A percentile compares a stretch with the other conserved stretches of the same genome.
These are phyloP conservation scores for Drosophila parthenogenetica DNA, from an alignment of 2,888 invertebrate species.

Conservation along the genomic window DNA sequence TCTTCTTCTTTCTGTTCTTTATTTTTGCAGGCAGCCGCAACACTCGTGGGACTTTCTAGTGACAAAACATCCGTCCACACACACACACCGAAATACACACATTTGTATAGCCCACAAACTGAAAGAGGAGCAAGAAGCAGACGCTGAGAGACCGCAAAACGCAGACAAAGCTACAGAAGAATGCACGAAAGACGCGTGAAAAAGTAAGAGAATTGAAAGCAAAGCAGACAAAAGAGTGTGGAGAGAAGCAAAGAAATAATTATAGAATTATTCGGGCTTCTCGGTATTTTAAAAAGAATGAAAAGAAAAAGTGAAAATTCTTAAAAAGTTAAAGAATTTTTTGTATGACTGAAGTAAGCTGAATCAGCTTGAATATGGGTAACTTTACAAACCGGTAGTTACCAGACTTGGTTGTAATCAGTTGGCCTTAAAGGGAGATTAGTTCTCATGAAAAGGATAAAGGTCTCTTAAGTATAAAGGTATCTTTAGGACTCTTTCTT, in stretches of 20 bases:
- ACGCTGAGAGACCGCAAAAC: neutral
- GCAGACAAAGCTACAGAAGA: neutral
- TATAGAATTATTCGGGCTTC: too few relatives aligned
- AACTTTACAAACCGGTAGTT: too few relatives aligned
- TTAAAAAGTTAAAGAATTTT: too few relatives aligned
- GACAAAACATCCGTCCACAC: conserved; percentile 27
- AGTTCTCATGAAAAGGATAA: too few relatives aligned
- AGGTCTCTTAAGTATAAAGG: too few relatives aligned
- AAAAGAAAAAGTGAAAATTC: too few relatives aligned
- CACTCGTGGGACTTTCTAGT: conserved; percentile 58
- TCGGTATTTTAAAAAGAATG: neutral
- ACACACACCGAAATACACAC: neutral
- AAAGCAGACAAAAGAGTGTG: neutral
- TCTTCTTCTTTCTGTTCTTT: neutral
- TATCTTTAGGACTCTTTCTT: too few relatives aligned
- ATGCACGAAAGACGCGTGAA: conserved; percentile 84
- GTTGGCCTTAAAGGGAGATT: too few relatives aligned
- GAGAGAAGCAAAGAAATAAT: neutral
- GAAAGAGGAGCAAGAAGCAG: neutral
- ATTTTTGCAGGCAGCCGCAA: conserved; percentile 51
- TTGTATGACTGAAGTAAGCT: too few relatives aligned
- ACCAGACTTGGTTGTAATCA: too few relatives aligned
- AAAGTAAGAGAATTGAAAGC: conserved; percentile 71
- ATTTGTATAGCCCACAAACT: neutral
- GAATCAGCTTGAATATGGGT: too few relatives aligned